Conservation (phyloP, 2,888 invertebrate species). For the Sarcophaga rosellei region DNA sequence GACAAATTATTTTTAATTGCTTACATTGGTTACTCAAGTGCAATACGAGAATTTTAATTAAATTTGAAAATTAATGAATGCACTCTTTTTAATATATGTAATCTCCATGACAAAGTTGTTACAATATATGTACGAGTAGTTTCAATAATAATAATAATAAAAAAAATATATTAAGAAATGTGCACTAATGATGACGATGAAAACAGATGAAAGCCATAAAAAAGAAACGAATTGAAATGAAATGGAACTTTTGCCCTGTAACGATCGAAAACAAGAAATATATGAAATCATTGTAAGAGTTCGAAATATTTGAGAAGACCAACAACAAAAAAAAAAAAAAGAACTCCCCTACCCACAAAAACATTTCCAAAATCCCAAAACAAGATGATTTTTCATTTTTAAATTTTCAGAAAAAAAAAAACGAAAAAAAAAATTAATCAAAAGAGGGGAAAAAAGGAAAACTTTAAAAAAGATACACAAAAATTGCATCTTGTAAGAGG, state of each 20-base stretch:
- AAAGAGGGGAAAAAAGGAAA: no score
- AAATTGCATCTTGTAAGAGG: not conserved
- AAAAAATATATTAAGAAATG: not conserved
- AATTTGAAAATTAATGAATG: not conserved
- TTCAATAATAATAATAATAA: not conserved
- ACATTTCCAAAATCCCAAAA: not conserved
- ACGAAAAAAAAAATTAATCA: not conserved
- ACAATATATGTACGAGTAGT: not conserved
- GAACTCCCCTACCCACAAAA: not conserved
- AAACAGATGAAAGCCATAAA: conserved; percentile 44
- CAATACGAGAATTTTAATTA: no score
- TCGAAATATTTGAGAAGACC: not conserved
- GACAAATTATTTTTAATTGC: no score
- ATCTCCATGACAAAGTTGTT: not conserved
- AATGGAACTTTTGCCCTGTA: conserved; percentile 5
- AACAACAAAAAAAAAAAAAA: not conserved
- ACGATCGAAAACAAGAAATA: not conserved
- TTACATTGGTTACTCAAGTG: no score
- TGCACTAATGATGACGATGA: conserved; percentile 4
- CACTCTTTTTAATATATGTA: not conserved
- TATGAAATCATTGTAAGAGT: conserved; percentile 19
- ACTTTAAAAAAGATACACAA: not conserved
- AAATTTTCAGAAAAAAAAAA: not conserved
- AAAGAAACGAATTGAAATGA: conserved; percentile 13
- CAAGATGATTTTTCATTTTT: conserved; percentile 6